Conservation (phyloP, 2,888 invertebrate genomes). For the Emmelina monodactyla region DNA sequence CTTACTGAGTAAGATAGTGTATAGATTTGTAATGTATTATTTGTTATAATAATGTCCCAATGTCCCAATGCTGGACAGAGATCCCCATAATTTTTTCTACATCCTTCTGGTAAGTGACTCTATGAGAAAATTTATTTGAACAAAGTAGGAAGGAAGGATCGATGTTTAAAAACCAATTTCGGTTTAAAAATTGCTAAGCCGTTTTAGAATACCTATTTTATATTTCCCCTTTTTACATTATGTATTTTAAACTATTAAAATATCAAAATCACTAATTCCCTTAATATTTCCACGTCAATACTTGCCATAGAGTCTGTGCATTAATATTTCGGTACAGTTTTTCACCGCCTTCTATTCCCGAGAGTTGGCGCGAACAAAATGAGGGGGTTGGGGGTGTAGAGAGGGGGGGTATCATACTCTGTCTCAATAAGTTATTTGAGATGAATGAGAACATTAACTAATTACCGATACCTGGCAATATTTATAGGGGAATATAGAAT, state of each 20-base stretch:
- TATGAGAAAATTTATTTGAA: too few species aligned
- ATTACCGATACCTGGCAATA: constrained; percentile 37
- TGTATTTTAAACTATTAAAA: constrained; percentile 14
- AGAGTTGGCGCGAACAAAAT: constrained; percentile 19
- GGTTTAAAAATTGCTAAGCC: neutral
- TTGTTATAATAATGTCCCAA: too few species aligned
- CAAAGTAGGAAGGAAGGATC: too few species aligned
- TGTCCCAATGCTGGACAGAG: too few species aligned
- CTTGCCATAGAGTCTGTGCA: constrained; percentile 50
- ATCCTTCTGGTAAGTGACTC: too few species aligned
- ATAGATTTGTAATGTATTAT: too few species aligned
- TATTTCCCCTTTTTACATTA: neutral
- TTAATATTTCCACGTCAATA: constrained; percentile 39
- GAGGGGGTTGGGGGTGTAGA: constrained; percentile 26
- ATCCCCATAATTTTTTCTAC: too few species aligned
- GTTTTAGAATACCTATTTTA: neutral
- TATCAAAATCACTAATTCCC: constrained; percentile 26
- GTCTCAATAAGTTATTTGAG: constrained; percentile 64
- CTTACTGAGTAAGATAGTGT: too few species aligned
- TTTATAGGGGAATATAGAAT: too few species aligned
- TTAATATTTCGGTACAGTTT: constrained; percentile 66
- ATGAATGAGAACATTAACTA: constrained; percentile 62
- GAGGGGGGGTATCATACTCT: constrained; percentile 29
- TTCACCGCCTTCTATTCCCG: constrained; percentile 60
- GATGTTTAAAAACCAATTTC: too few species aligned